Percentiles rank a stretch among this genome's conserved stretches.
phyloP scores from a whole-genome alignment of 2,797 vertebrate genomes.

The Lycodopsis pacificus region DNA sequence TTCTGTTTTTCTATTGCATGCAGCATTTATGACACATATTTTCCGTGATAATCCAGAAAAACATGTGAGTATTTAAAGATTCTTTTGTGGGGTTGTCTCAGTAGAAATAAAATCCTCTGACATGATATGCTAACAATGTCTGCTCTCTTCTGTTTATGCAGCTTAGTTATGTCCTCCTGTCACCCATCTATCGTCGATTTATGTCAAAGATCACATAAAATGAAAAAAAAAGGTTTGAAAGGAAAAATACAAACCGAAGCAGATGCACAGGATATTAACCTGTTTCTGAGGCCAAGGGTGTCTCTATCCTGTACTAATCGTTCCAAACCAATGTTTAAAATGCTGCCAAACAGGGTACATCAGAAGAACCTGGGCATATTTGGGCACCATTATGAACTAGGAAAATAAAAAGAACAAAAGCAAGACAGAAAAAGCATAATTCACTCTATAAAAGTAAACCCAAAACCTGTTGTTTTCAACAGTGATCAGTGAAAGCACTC shows the following conservation, averaged over 20 bases:
- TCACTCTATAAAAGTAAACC: slow-evolving; percentile 5
- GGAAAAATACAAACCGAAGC: slow-evolving; percentile 54
- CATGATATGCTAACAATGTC: slow-evolving; percentile 36
- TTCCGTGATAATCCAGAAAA: slow-evolving; percentile 40
- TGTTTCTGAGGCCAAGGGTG: slow-evolving; percentile 30
- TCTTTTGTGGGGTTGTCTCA: slow-evolving; percentile 28
- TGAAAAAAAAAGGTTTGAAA: slow-evolving; percentile 32
- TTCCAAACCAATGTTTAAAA: slow-evolving; percentile 31
- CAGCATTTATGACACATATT: slow-evolving; percentile 23
- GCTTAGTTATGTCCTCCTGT: slow-evolving; percentile 40
- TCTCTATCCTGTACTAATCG: slow-evolving; percentile 50
- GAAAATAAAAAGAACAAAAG: slow-evolving; percentile 29
- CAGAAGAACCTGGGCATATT: slow-evolving; percentile 30
- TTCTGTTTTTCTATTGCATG: slow-evolving; percentile 1
- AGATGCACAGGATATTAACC: slow-evolving; percentile 49
- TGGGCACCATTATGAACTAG: slow-evolving; percentile 44
- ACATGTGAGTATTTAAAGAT: slow-evolving; percentile 7
- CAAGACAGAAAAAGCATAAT: slow-evolving; percentile 2
- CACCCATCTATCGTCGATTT: slow-evolving; percentile 35
- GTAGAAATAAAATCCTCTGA: slow-evolving; percentile 36
- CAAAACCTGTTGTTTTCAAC: slow-evolving; percentile 19
- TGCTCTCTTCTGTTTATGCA: slow-evolving; percentile 17
- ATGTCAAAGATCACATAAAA: slow-evolving; percentile 46
- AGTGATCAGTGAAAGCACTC: slow-evolving; percentile 18
- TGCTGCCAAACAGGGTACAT: slow-evolving; percentile 25